Evolutionary conservation across 2,888 invertebrate genomes (phyloP), one percentile per base, ranked within the genome.

Genomic region (Ligdia adustata): DNA sequence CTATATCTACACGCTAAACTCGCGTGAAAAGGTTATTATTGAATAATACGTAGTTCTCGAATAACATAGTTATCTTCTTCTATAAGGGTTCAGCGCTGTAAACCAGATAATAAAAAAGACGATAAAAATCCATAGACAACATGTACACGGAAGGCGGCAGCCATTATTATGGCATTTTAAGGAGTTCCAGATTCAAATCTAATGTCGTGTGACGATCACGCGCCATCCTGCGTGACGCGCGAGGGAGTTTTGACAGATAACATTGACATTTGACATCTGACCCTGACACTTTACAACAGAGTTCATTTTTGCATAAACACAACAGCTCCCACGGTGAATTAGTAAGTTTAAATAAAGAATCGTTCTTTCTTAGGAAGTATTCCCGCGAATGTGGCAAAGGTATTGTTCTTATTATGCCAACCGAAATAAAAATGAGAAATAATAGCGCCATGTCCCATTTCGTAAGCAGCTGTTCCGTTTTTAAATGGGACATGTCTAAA

Each of bases 161-260:
- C 44, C 53, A 53, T 81, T 81, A 82, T 66, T 81, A 82, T 66
- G 68, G 66, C 70, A 75, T 74, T 81, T 81, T 76, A 81, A 80
- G 75, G 78, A 79, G 80, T 83, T 81, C 79, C 77, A 82, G 78
- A 86, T 86, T 82, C 76, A 75, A 80, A 85, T 83, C 81, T 80
- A 82, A 82, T 80, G 81, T 77, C 60, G 79, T 83, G 81, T 84
- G 86, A 85, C 84, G 78, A 73, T 74, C 66, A 71, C 68, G 63
- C 69, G 75, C 73, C 68, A 75, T 74, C 71, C 69, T 68, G 66
- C 62, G 63, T 69, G 69, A 76, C 70, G 66, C 69, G 66, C 62
- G 60, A 66, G 66, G 66, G 65, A 73, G 65, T 66, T 69, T 61
- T 62, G 65, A 69, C 62, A 40, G 62, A 53, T 48, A 12, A 27